phyloP scores from a whole-genome alignment of 1,140 invertebrate genomes.

The Odontomachus brunneus region DNA sequence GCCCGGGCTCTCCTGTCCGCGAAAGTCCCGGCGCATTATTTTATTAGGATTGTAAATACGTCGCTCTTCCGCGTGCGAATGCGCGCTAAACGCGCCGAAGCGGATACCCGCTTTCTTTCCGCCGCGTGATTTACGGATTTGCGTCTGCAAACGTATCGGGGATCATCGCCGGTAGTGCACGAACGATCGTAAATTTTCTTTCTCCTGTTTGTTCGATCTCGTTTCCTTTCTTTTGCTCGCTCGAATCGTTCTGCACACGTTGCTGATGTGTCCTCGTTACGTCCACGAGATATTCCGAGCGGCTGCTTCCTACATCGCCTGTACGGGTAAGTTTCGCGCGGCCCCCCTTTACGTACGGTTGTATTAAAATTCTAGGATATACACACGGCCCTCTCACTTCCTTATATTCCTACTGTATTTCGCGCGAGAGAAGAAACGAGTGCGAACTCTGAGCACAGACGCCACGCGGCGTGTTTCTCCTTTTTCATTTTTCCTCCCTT shows the following conservation, averaged over 20 bases:
- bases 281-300: background rate
- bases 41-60: constrained; percentile 51
- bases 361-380: constrained; percentile 11
- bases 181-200: background rate
- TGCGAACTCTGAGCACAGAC: constrained; percentile 67
- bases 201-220: constrained; percentile 2
- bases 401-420: constrained; percentile 13
- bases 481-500: no score
- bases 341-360: background rate
- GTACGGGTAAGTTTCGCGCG: background rate
- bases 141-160: background rate
- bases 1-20: constrained; percentile 8
- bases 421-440: constrained; percentile 32
- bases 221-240: background rate
- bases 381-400: background rate
- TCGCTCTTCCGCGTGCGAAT: background rate
- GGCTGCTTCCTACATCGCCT: background rate
- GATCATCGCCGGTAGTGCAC: background rate
- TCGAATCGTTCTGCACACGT: background rate
- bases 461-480: constrained; percentile 2
- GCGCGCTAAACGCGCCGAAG: background rate
- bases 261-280: constrained; percentile 1
- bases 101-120: background rate
- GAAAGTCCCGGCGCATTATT: constrained; percentile 54
- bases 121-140: background rate